A percentile compares a stretch with the other conserved stretches of the same genome.
Evolutionary conservation across 2,113 vertebrate genomes (phyloP).

Genomic region (Menidia beryllina): DNA sequence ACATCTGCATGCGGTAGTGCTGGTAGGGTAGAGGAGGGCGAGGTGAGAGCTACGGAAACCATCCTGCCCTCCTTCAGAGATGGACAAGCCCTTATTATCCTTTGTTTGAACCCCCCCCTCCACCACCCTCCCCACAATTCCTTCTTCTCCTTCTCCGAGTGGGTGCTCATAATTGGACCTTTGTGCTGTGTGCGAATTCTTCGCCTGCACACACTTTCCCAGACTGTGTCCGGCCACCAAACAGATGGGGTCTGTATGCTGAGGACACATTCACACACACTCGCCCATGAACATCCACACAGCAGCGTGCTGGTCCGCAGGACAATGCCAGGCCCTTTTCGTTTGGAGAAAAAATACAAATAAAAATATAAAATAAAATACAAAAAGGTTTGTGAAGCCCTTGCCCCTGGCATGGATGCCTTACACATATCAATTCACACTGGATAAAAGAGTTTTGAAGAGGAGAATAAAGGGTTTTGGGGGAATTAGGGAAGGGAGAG

Average conservation of each 20-base stretch:
- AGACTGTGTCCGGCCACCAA: conserved; percentile 79
- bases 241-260: conserved; percentile 85
- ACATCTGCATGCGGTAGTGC: conserved; percentile 68
- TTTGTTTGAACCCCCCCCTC: conserved; percentile 56
- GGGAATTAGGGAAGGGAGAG: conserved; percentile 69
- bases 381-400: conserved; percentile 76
- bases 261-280: conserved; percentile 41
- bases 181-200: conserved; percentile 85
- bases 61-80: conserved; percentile 77
- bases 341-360: conserved; percentile 80
- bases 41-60: conserved; percentile 77
- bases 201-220: conserved; percentile 78
- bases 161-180: conserved; percentile 85
- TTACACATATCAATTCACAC: conserved; percentile 64
- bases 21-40: conserved; percentile 54
- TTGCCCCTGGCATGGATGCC: conserved; percentile 78
- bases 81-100: conserved; percentile 83
- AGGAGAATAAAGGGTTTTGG: conserved; percentile 84
- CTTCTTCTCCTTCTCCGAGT: conserved; percentile 71
- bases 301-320: conserved; percentile 65
- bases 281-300: conserved; percentile 36
- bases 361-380: conserved; percentile 77
- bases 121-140: conserved; percentile 48
- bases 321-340: conserved; percentile 79
- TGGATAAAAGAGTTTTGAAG: not conserved